Conservation (phyloP, 2,113 vertebrate genomes). For the Pachycephala philippinensis region DNA sequence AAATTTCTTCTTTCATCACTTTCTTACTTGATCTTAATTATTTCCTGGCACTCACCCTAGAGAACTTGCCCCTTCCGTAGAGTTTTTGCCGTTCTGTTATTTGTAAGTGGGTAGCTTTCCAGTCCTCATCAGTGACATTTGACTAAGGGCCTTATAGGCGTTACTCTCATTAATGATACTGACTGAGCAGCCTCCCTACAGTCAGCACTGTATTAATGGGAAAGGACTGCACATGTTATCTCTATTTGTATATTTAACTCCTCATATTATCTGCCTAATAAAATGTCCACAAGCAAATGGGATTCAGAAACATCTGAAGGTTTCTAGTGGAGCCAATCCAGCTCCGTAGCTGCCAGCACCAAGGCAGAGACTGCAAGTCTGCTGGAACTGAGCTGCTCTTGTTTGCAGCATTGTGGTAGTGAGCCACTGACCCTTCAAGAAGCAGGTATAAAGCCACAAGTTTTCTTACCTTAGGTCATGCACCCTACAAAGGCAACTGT, state of each 20-base stretch:
- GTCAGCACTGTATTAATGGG: background rate
- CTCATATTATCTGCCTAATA: background rate
- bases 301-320: background rate
- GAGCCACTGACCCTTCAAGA: background rate
- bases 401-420: background rate
- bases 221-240: background rate
- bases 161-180: background rate
- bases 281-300: background rate
- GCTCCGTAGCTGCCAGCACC: background rate
- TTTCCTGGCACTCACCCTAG: background rate
- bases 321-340: background rate
- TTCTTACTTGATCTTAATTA: background rate
- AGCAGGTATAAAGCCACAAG: background rate
- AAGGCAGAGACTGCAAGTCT: background rate
- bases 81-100: background rate
- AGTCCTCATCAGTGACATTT: background rate
- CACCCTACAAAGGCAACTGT: background rate
- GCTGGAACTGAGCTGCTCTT: background rate
- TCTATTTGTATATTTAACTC: background rate
- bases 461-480: background rate
- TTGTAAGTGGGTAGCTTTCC: background rate
- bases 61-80: background rate
- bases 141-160: background rate
- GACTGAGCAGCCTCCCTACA: background rate
- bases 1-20: background rate